Base-by-base conservation (phyloP, 2,888 invertebrate genomes). In the Phrixothrix hirtus region DNA sequence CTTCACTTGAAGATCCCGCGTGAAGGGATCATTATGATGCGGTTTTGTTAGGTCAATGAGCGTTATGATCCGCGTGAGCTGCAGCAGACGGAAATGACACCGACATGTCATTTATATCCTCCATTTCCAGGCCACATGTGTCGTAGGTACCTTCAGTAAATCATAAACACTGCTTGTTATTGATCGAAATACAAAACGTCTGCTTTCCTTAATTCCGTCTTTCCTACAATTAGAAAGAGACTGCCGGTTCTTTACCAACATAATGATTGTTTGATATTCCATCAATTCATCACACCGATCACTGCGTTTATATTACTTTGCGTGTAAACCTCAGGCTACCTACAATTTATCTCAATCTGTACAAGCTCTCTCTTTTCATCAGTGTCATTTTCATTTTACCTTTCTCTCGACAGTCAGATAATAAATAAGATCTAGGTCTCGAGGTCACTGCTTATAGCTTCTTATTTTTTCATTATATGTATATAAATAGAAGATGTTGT, bases 81-180 rank as follows among this genome's bases (percentile, higher is more conserved):
- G 63, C 59, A 62, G 56, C 64, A 63, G 60, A 62, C 63, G 61
- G 63, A 66, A 65, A 52, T 55, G 59, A 61, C 57, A 56, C 58
- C 62, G 65, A 65, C 65, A 63, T 61, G 61, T 64, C 67, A 63
- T 66, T 66, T 65, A 64, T 66, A 63, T 66, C 60, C 61, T 45
- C 59, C 54, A 55, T 59, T 61, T 62, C 59, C 58, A 55, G 55
- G 57, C 63, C 63, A 62, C 63, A 65, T 65, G 62, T 62, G 61
- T 58, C 57, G 54, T 51, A 45, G 55, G 61, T 60, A 42, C 29
- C 43, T 37, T 55, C 58, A 51, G 55, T 63, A 63, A 61, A 62
- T 61, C 63, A 63, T 59, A 58, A 48, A 59, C 50, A 55, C 43
- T 46, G 37, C 55, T 53, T 39, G 41, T 49, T 39, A 34, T 37